Conservation (phyloP, 2,888 invertebrate genomes). For the Silvanus unidentatus region DNA sequence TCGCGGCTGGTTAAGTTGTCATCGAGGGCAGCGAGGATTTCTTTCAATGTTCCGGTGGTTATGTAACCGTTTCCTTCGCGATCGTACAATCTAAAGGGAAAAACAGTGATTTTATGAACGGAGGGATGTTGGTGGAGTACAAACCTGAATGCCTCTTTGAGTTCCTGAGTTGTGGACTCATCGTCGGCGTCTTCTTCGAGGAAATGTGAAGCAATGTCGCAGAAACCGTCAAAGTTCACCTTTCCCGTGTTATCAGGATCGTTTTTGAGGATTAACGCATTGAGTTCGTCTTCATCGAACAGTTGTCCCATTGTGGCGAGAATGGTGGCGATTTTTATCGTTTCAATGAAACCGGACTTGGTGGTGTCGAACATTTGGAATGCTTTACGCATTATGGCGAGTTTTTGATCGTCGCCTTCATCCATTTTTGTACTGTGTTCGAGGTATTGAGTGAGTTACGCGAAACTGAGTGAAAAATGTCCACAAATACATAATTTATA, state of each 20-base stretch:
- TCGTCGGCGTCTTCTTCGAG: conserved; percentile 96
- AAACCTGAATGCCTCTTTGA: conserved; percentile 90
- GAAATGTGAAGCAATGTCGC: conserved; percentile 87
- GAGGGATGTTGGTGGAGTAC: neutral
- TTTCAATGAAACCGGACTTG: conserved; percentile 86
- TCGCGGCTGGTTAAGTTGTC: conserved; percentile 90
- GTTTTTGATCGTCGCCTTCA: conserved; percentile 63
- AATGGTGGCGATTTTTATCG: conserved; percentile 83
- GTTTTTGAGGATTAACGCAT: conserved; percentile 66
- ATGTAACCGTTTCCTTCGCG: conserved; percentile 94
- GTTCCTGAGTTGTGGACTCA: conserved; percentile 76
- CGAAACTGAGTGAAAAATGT: no score
- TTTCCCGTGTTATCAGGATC: conserved; percentile 88
- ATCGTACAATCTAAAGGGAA: conserved; percentile 75
- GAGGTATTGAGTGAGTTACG: no score
- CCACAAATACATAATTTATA: no score
- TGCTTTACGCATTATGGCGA: conserved; percentile 88
- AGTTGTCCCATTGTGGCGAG: conserved; percentile 91
- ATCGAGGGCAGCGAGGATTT: conserved; percentile 87
- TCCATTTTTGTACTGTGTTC: neutral
- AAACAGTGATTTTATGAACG: conserved; percentile 3
- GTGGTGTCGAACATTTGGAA: conserved; percentile 96
- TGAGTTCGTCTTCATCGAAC: conserved; percentile 76
- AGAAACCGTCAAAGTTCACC: conserved; percentile 92
- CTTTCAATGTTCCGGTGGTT: conserved; percentile 83